Evolutionary conservation across 1,140 invertebrate genomes (phyloP).

Genomic region (Drosophila elegans): DNA sequence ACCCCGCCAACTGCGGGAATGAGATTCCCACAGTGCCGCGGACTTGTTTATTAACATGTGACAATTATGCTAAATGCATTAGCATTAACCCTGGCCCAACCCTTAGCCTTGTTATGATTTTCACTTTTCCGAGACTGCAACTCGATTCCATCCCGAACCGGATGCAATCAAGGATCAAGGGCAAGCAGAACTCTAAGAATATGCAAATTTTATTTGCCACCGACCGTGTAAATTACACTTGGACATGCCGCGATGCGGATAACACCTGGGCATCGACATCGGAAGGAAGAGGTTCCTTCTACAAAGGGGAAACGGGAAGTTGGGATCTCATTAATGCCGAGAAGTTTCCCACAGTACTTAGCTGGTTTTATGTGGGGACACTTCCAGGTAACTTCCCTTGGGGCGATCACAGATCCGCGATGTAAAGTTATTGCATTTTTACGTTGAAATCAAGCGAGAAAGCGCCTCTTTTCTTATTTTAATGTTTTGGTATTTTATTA

Average conservation of each 20-base stretch:
- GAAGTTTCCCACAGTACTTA: slow-evolving; percentile 66
- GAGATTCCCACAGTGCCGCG: slow-evolving; percentile 53
- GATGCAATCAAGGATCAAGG: slow-evolving; percentile 55
- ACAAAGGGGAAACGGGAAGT: slow-evolving; percentile 3
- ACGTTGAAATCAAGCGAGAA: background rate
- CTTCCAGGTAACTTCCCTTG: background rate
- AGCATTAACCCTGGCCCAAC: slow-evolving; percentile 36
- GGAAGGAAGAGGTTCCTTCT: slow-evolving; percentile 44
- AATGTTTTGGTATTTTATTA: background rate
- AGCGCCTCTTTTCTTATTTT: background rate
- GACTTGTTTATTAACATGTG: slow-evolving; percentile 77
- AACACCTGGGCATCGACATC: slow-evolving; percentile 62
- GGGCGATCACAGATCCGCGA: background rate
- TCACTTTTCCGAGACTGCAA: slow-evolving; percentile 36
- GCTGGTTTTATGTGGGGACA: slow-evolving; percentile 9
- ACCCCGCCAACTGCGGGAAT: slow-evolving; percentile 23
- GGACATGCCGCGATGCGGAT: slow-evolving; percentile 51
- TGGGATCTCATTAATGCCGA: slow-evolving; percentile 7
- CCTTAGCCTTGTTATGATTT: slow-evolving; percentile 33
- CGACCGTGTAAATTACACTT: slow-evolving; percentile 61
- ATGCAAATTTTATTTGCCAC: slow-evolving; percentile 59
- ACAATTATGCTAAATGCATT: slow-evolving; percentile 69
- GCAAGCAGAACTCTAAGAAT: slow-evolving; percentile 44
- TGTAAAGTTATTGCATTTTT: background rate
- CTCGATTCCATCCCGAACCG: slow-evolving; percentile 50